These are phyloP conservation scores for Elmis aenea DNA, from an alignment of 2,888 invertebrate species.

Conservation along the genomic window DNA sequence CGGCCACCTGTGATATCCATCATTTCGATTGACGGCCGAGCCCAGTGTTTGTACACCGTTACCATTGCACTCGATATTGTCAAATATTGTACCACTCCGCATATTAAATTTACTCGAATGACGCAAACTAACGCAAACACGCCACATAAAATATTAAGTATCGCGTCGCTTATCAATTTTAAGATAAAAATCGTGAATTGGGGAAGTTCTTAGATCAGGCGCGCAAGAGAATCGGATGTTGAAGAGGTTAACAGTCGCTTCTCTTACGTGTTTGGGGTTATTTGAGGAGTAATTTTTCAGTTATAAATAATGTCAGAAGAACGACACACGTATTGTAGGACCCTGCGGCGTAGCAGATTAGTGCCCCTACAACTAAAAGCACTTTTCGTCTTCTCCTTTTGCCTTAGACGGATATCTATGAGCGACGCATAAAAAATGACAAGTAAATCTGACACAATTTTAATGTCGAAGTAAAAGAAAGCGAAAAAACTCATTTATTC, in stretches of 20 bases:
- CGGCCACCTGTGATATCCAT: conserved; percentile 29
- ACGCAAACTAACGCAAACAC: too few species aligned
- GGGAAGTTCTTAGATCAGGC: too few species aligned
- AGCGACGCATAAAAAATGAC: background rate
- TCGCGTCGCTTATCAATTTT: too few species aligned
- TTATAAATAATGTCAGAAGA: background rate
- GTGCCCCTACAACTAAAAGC: background rate
- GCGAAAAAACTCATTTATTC: too few species aligned
- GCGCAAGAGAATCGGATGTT: too few species aligned
- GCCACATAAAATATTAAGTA: too few species aligned
- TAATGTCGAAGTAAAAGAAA: too few species aligned
- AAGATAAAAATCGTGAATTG: too few species aligned
- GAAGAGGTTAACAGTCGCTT: too few species aligned
- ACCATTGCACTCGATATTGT: conserved; percentile 26
- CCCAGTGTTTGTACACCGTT: conserved; percentile 32
- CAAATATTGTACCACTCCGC: conserved; percentile 30
- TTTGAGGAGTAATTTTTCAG: background rate
- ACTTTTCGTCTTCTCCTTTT: background rate
- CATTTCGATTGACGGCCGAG: conserved; percentile 32
- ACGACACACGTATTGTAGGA: too few species aligned
- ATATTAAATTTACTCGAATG: conserved; percentile 19
- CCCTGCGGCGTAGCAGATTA: background rate
- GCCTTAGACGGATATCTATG: background rate
- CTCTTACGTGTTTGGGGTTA: background rate
- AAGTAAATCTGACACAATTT: background rate